These are phyloP conservation scores for Andrena praecox DNA, from an alignment of 2,888 invertebrate genomes.

Conservation along the genomic window DNA sequence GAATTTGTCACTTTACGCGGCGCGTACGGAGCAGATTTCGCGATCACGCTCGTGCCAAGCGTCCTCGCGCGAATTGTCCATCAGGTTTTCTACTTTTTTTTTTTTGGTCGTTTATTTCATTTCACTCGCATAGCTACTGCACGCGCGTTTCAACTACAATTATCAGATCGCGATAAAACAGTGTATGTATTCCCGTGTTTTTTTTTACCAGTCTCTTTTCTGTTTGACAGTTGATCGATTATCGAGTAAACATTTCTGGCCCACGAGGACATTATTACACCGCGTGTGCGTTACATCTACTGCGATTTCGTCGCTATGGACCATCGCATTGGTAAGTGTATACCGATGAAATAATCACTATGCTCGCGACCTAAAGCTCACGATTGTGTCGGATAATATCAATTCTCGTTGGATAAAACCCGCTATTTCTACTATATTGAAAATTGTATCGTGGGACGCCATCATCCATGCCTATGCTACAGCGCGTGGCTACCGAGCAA, in stretches of 20 bases:
- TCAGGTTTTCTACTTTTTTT: constrained; percentile 13
- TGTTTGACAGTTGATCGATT: constrained; percentile 72
- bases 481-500: constrained; percentile 56
- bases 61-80: constrained; percentile 6
- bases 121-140: background rate
- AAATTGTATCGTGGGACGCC: constrained; percentile 68
- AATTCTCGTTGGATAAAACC: background rate
- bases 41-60: constrained; percentile 28
- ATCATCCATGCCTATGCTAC: constrained; percentile 51
- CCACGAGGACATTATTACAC: constrained; percentile 55
- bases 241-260: constrained; percentile 65
- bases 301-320: constrained; percentile 72
- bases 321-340: constrained; percentile 74
- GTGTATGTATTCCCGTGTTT: background rate
- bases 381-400: background rate
- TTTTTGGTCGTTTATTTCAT: background rate
- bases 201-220: constrained; percentile 19
- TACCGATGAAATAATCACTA: constrained; percentile 10
- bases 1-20: constrained; percentile 7
- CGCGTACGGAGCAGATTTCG: constrained; percentile 9
- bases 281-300: constrained; percentile 70
- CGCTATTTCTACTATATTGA: background rate
- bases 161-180: background rate
- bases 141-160: constrained; percentile 2
- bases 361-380: too few relatives aligned